These are phyloP conservation scores for Eulithis testata DNA, from an alignment of 2,888 invertebrate genomes.

Conservation along the genomic window DNA sequence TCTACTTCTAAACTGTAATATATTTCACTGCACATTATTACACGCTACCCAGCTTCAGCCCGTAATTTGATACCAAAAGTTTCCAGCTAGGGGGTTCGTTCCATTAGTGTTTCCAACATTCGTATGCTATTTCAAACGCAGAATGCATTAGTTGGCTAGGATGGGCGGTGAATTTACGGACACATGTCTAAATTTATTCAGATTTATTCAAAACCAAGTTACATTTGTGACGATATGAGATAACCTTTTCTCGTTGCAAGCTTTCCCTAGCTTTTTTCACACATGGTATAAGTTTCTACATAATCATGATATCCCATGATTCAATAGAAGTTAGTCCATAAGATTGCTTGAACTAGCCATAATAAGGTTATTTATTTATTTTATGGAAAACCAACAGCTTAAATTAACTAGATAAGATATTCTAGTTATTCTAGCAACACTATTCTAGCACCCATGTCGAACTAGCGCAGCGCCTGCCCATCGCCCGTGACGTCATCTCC, in stretches of 20 bases:
- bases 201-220: constrained; percentile 7
- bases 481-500: constrained; percentile 35
- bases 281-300: neutral
- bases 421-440: neutral
- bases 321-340: no score
- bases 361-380: no score
- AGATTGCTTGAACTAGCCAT: neutral
- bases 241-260: no score
- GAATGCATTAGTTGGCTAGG: constrained; percentile 1
- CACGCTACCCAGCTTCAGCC: constrained; percentile 1
- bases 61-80: constrained; percentile 20
- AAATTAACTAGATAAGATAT: no score
- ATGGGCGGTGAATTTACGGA: constrained; percentile 4
- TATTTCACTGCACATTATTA: neutral
- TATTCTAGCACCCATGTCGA: constrained; percentile 18
- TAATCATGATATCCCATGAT: no score
- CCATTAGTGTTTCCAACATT: constrained; percentile 16
- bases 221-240: neutral
- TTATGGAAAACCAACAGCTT: no score
- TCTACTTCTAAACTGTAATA: no score
- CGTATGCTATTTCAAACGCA: constrained; percentile 11
- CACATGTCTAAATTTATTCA: constrained; percentile 1
- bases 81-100: constrained; percentile 8
- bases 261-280: no score
- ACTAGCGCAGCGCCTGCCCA: constrained; percentile 30